A percentile compares a stretch with the other conserved stretches of the same genome.
phyloP scores from a whole-genome alignment of 2,888 invertebrate species.

The Apodemia zela region DNA sequence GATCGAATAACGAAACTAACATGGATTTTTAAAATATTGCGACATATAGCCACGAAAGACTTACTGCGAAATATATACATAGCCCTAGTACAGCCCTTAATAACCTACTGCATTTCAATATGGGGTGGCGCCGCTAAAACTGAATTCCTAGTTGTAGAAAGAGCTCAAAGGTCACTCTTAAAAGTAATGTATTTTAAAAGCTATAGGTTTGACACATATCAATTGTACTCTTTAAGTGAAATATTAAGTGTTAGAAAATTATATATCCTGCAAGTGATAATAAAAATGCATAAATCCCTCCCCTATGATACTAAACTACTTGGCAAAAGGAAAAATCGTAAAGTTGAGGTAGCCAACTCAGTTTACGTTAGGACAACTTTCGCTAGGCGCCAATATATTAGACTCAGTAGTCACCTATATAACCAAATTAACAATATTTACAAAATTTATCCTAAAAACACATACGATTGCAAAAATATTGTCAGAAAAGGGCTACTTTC shows the following conservation, averaged over 20 bases:
- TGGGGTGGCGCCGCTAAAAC: not conserved
- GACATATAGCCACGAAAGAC: not conserved
- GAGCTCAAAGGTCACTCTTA: not conserved
- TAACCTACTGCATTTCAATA: not conserved
- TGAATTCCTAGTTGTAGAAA: not conserved
- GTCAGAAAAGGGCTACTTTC: conserved; percentile 26
- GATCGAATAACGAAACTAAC: not conserved
- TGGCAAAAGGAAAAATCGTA: too few species aligned
- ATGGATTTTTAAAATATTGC: not conserved
- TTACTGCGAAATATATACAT: not conserved
- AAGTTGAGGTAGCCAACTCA: not conserved
- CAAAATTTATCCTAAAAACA: not conserved
- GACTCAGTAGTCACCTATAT: not conserved
- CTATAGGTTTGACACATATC: not conserved
- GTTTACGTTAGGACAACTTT: not conserved
- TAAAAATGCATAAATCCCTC: not conserved
- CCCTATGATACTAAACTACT: not conserved
- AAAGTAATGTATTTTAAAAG: not conserved
- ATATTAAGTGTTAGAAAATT: too few species aligned
- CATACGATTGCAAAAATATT: not conserved
- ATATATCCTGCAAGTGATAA: not conserved
- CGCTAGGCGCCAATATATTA: not conserved
- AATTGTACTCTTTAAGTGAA: not conserved
- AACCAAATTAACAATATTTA: not conserved
- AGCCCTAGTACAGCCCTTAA: not conserved